A percentile compares a stretch with the other conserved stretches of the same genome.
Evolutionary conservation across 2,888 invertebrate genomes (phyloP).

Genomic region (Ormyrus thymus): DNA sequence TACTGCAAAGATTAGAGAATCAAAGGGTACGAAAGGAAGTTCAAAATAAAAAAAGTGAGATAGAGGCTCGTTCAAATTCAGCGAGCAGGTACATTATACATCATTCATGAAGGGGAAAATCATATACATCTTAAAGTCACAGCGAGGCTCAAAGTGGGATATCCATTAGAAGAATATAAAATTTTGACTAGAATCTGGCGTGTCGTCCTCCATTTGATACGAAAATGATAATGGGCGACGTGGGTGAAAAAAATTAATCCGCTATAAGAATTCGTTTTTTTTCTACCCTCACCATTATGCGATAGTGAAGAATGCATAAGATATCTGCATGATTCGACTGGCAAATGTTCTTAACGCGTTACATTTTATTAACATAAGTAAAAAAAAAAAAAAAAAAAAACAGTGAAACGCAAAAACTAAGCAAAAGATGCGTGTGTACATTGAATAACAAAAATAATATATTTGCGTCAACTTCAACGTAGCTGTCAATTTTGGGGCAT

Average conservation of each 20-base stretch:
- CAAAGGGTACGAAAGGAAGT: slow-evolving; percentile 5
- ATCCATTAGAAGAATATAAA: slow-evolving; percentile 58
- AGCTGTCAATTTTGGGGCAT: background rate
- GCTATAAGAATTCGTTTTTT: slow-evolving; percentile 24
- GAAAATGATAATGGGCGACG: slow-evolving; percentile 54
- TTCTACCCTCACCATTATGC: slow-evolving; percentile 33
- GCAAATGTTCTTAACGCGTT: slow-evolving; percentile 35
- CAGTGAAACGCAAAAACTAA: background rate
- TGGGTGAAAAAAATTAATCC: slow-evolving; percentile 52
- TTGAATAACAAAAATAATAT: slow-evolving; percentile 45
- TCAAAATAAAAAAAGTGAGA: slow-evolving; percentile 46
- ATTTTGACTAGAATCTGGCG: slow-evolving; percentile 69
- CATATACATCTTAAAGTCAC: slow-evolving; percentile 32
- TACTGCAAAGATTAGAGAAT: too few species aligned
- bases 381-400: slow-evolving; percentile 48
- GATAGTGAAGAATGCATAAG: slow-evolving; percentile 36
- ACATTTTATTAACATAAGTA: slow-evolving; percentile 41
- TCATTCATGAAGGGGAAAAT: slow-evolving; percentile 36
- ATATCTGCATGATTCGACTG: slow-evolving; percentile 21
- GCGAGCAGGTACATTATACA: slow-evolving; percentile 48
- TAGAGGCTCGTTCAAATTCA: slow-evolving; percentile 42
- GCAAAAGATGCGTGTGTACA: slow-evolving; percentile 4
- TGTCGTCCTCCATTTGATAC: slow-evolving; percentile 57
- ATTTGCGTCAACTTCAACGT: slow-evolving; percentile 26
- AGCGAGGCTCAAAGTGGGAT: slow-evolving; percentile 53